phyloP scores from a whole-genome alignment of 1,140 invertebrate genomes.

The Apis dorsata region DNA sequence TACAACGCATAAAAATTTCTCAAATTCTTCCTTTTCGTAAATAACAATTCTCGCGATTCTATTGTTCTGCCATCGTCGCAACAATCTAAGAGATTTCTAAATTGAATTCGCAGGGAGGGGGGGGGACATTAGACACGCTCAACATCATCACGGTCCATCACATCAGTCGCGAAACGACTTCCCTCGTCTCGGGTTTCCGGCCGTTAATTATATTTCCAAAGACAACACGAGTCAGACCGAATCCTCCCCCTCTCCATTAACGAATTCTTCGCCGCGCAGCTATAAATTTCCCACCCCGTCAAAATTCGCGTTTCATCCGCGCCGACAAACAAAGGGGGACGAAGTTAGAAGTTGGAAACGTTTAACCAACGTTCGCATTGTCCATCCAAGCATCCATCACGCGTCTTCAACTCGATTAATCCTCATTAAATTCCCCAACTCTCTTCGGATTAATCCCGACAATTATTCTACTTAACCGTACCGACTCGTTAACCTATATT shows the following conservation, averaged over 20 bases:
- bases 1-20: too few relatives aligned
- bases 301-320: conserved; percentile 18
- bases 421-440: conserved; percentile 33
- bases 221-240: neutral
- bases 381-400: conserved; percentile 29
- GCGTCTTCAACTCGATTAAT: conserved; percentile 23
- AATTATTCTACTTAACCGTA: neutral
- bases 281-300: conserved; percentile 24
- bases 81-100: too few relatives aligned
- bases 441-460: conserved; percentile 11
- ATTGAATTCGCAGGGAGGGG: neutral
- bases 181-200: neutral
- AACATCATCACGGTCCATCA: neutral
- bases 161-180: neutral
- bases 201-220: conserved; percentile 39
- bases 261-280: conserved; percentile 27
- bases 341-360: neutral
- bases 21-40: too few relatives aligned
- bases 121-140: neutral
- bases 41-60: too few relatives aligned
- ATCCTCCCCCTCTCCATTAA: conserved; percentile 10
- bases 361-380: conserved; percentile 3
- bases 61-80: too few relatives aligned
- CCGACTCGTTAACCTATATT: conserved; percentile 10
- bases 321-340: neutral